These are phyloP conservation scores for Hyposoter didymator DNA, from an alignment of 2,888 invertebrate genomes.

Conservation along the genomic window DNA sequence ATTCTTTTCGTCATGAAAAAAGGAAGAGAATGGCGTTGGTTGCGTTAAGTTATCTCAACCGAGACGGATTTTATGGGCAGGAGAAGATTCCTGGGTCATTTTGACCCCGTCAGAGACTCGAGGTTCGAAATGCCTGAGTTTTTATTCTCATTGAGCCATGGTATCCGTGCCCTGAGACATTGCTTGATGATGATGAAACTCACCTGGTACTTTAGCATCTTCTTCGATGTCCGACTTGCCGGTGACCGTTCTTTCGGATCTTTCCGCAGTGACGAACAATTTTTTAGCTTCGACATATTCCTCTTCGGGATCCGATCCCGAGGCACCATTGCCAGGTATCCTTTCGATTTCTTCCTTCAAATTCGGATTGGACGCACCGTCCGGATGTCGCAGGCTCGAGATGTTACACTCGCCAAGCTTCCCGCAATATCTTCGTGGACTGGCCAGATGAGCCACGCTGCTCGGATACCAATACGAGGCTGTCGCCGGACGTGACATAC, in stretches of 20 bases:
- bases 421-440: conserved; percentile 89
- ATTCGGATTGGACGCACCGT: conserved; percentile 97
- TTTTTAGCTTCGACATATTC: conserved; percentile 84
- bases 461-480: conserved; percentile 88
- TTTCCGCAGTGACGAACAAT: conserved; percentile 79
- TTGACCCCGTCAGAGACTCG: too few species aligned
- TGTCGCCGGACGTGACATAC: conserved; percentile 89
- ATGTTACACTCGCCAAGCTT: conserved; percentile 86
- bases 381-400: conserved; percentile 93
- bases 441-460: conserved; percentile 83
- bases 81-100: too few species aligned
- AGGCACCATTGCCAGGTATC: conserved; percentile 88
- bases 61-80: too few species aligned
- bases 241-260: conserved; percentile 82
- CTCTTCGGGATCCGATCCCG: conserved; percentile 87
- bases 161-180: too few species aligned
- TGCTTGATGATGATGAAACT: neutral
- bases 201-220: conserved; percentile 79
- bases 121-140: too few species aligned
- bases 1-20: neutral
- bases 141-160: too few species aligned
- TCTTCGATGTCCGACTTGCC: conserved; percentile 84
- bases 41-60: neutral
- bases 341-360: conserved; percentile 89
- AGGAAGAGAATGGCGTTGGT: neutral